Base-by-base conservation (phyloP, 2,888 invertebrate species). In the Ferrisia virgata region DNA sequence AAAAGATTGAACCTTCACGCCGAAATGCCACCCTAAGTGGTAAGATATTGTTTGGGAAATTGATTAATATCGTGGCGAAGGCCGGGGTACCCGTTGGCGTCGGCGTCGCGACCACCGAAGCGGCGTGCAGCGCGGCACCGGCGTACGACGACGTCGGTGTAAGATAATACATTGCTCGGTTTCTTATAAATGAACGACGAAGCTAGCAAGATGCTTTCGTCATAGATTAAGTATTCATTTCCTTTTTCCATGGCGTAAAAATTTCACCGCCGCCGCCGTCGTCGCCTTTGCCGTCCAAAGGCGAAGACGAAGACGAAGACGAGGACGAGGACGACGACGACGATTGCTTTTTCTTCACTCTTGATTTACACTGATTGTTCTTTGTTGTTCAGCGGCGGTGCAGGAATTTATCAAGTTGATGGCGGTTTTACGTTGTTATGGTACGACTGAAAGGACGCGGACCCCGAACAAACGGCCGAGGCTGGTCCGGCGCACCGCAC, bases 201-300 rank as follows among this genome's bases (percentile, higher is more conserved):
- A 76, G 72, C 36, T 9, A n/a, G 72, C 72, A 36, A 76, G 72
- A 76, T 36, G 36, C 72, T 76, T 76, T 76, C 72, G 72, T 76
- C 72, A 36, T 76, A 76, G 72, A 76, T 76, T 76, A 76, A 76
- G 72, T 76, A 76, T 76, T 76, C 72, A 76, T 76, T 76, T 76
- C 72, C 72, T 76, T 76, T 76, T 76, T 76, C 36, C 72, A 76
- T 36, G 72, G 31, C 22, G 36, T n/a, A 76, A 36, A 76, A 76
- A 76, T 36, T 76, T 76, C 72, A 9, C 33, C 72, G 72, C 72
- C 72, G 28, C 31, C 28, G 64, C 28, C 64, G 64, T 28, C 72
- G n/a, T n/a, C n/a, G n/a, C n/a, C n/a, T n/a, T n/a, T n/a, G n/a
- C n/a, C n/a, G n/a, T n/a, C n/a, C n/a, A n/a, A n/a, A n/a, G n/a